Base-by-base conservation (phyloP, 2,113 vertebrate genomes). In the Chrysochloris asiatica region DNA sequence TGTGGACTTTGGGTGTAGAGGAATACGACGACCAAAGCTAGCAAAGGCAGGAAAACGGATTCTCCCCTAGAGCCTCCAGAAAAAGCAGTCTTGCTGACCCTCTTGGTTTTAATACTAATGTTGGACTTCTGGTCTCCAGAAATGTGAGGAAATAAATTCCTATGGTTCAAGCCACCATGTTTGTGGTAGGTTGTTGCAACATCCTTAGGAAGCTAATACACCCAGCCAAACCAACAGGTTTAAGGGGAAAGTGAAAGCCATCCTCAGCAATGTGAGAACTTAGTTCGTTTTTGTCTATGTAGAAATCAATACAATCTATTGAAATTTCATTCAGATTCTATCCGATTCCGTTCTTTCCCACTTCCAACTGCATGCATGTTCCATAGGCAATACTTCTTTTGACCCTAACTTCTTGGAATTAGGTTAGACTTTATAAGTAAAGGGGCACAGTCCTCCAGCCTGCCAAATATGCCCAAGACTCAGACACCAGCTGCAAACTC, bases 81-180 rank as follows among this genome's bases (percentile, higher is more conserved):
- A 50, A 6, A 41, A 17, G 28, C 38, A 0, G 14, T 13, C 36
- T 43, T 38, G 48, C 65, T 4, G 13, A 7, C 45, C 13, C 8
- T 52, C 22, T n/a, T 36, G 79, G 38, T 63, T 77, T 88, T 21
- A 54, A 78, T 52, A 72, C 4, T n/a, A 11, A 36, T 22, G 72
- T 43, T 12, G 1, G 17, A 30, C 12, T 75, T 61, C 48, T 16
- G 26, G 10, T 36, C 9, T 47, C n/a, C 10, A 24, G 52, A 59
- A 11, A 30, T 76, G 38, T 8, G 92, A 92, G 79, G 38, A 21
- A 77, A 76, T 43, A 54, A 30, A 50, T 75, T 76, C 48, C 56
- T 56, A 76, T 41, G 33, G 75, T 92, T 63, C 43, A 88, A 76
- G 59, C 69, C 54, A 33, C 24, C 30, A 30, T 8, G 19, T n/a